phyloP scores from a whole-genome alignment of 2,113 vertebrate genomes.

The Psilopsiagon aymara region DNA sequence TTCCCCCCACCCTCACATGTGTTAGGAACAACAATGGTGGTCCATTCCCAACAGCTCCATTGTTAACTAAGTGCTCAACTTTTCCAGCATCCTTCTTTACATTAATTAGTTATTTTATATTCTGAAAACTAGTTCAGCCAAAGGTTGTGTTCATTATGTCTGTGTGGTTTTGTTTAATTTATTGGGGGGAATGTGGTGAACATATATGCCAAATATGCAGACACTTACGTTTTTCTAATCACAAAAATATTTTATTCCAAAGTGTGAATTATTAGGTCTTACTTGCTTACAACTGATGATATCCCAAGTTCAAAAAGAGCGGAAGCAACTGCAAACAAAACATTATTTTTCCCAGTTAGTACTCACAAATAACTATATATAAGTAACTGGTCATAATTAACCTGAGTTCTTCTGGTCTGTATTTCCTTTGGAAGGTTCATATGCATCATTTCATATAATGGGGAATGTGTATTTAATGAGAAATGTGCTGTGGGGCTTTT shows the following conservation, averaged over 20 bases:
- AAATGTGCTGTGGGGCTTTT: not conserved
- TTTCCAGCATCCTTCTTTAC: conserved; percentile 7
- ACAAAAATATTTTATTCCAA: conserved; percentile 47
- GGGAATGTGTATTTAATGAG: not conserved
- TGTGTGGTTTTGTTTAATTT: conserved; percentile 41
- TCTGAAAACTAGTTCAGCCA: conserved; percentile 54
- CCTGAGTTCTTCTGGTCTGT: not conserved
- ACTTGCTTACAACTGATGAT: not conserved
- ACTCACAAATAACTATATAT: not conserved
- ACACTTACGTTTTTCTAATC: conserved; percentile 41
- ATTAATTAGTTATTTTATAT: conserved; percentile 43
- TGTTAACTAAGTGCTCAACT: conserved; percentile 5
- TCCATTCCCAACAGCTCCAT: not conserved
- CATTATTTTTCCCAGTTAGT: not conserved
- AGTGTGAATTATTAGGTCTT: conserved; percentile 38
- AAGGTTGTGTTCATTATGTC: conserved; percentile 2
- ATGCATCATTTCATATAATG: not conserved
- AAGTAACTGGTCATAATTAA: not conserved
- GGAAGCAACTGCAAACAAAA: not conserved
- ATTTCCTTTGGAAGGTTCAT: not conserved
- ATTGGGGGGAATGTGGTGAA: conserved; percentile 43
- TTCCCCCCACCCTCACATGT: fast-evolving
- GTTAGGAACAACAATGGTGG: not conserved
- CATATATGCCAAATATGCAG: conserved; percentile 46
- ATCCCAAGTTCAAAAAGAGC: not conserved